phyloP scores from a whole-genome alignment of 1,140 invertebrate species.

The Theocolax elegans region DNA sequence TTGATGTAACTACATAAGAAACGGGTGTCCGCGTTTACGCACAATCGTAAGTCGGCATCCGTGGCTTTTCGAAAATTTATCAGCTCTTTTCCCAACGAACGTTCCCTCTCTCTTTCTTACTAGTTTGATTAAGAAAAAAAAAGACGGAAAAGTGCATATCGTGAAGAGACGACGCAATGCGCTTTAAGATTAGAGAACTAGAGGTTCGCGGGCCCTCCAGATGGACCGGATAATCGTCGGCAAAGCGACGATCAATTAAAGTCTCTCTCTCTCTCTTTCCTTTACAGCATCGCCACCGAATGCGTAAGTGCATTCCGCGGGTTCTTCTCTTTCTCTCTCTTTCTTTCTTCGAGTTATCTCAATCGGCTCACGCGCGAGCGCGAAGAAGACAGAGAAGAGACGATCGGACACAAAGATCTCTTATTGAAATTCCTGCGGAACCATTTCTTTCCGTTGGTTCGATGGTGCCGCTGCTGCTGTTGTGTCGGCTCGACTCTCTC shows the following conservation, averaged over 20 bases:
- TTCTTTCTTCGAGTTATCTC: conserved; percentile 48
- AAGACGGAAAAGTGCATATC: no score
- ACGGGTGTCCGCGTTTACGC: neutral
- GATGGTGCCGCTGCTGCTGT: conserved; percentile 26
- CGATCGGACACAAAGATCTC: conserved; percentile 53
- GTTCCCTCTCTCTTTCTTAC: no score
- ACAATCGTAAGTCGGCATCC: conserved; percentile 22
- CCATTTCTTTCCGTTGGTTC: conserved; percentile 48
- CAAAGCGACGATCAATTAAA: conserved; percentile 51
- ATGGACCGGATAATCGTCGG: conserved; percentile 53
- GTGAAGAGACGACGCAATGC: conserved; percentile 7
- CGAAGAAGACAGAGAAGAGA: conserved; percentile 40
- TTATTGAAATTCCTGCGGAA: conserved; percentile 55
- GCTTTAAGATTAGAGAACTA: conserved; percentile 18
- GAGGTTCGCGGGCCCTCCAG: conserved; percentile 11
- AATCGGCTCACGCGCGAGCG: conserved; percentile 39
- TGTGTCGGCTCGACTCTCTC: neutral
- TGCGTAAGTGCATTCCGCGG: conserved; percentile 56
- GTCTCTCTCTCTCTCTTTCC: conserved; percentile 39
- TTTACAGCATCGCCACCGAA: conserved; percentile 35
- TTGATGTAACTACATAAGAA: no score
- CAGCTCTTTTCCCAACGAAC: neutral
- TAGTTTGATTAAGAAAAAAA: no score
- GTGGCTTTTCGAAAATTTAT: conserved; percentile 30
- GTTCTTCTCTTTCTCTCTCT: neutral